Percentiles rank a stretch among this genome's conserved stretches.
phyloP scores from a whole-genome alignment of 2,888 invertebrate genomes.

The Eudemis profundana region DNA sequence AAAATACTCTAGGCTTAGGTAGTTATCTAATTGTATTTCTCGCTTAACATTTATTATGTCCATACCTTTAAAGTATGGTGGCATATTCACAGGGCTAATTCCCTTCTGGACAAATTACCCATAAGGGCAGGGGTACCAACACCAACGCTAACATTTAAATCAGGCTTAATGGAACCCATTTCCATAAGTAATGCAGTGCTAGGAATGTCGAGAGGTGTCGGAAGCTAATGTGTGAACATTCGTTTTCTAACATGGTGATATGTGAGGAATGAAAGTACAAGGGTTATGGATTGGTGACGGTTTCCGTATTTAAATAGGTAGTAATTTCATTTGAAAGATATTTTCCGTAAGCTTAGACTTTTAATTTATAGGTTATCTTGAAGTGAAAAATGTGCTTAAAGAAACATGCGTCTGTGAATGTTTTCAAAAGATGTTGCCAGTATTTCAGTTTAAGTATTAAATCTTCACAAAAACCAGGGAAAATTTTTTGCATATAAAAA shows the following conservation, averaged over 20 bases:
- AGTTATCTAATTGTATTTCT: too few relatives aligned
- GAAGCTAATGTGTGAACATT: slow-evolving; percentile 31
- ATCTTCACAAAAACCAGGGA: too few relatives aligned
- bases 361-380: neutral
- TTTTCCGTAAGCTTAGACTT: neutral
- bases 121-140: slow-evolving; percentile 54
- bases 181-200: slow-evolving; percentile 70
- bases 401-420: neutral
- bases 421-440: neutral
- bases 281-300: slow-evolving; percentile 28
- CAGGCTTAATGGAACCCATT: slow-evolving; percentile 75
- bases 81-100: slow-evolving; percentile 21
- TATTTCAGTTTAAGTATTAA: too few relatives aligned
- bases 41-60: too few relatives aligned
- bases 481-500: too few relatives aligned
- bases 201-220: slow-evolving; percentile 50
- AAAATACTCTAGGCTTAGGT: too few relatives aligned
- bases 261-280: slow-evolving; percentile 28
- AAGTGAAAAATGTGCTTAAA: neutral
- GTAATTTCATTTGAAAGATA: neutral
- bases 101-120: slow-evolving; percentile 73
- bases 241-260: slow-evolving; percentile 26
- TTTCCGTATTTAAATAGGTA: neutral
- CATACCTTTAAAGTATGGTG: slow-evolving; percentile 15
- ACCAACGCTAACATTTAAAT: slow-evolving; percentile 81